These are phyloP conservation scores for Penaeus vannamei DNA, from an alignment of 1,140 invertebrate species.

Conservation along the genomic window DNA sequence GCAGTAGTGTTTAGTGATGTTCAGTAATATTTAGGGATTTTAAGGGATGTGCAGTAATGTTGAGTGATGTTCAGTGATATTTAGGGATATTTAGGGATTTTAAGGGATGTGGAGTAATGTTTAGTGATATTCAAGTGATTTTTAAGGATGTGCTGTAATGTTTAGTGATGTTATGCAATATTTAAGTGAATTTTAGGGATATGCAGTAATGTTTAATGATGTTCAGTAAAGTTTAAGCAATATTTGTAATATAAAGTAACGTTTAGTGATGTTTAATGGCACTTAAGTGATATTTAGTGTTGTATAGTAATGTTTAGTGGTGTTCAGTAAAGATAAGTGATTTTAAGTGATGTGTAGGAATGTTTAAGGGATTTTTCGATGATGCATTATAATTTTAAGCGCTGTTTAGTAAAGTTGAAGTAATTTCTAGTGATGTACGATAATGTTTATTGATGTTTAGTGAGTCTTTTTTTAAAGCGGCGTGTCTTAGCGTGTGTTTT, in stretches of 20 bases:
- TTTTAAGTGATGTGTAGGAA: background rate
- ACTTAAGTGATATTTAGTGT: background rate
- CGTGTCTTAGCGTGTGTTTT: too few relatives aligned
- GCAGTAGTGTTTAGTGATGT: background rate
- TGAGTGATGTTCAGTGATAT: background rate
- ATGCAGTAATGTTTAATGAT: slow-evolving; percentile 6
- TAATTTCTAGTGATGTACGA: background rate
- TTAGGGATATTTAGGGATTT: background rate
- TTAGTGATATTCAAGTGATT: background rate
- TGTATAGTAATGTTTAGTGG: background rate
- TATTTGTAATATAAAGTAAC: background rate
- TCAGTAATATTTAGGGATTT: background rate
- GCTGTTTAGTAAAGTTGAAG: background rate
- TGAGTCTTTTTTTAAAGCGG: background rate
- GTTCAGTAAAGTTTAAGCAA: background rate
- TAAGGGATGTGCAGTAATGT: background rate
- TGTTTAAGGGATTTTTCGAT: background rate
- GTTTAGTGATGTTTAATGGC: background rate
- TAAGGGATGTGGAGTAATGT: background rate
- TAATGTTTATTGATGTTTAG: background rate
- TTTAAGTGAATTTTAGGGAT: background rate
- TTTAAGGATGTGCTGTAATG: background rate
- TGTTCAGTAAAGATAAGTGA: background rate
- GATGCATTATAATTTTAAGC: background rate
- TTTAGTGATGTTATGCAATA: slow-evolving; percentile 1